Percentiles rank a stretch among this genome's conserved stretches.
phyloP scores from a whole-genome alignment of 1,140 invertebrate genomes.

The Fopius arisanus region DNA sequence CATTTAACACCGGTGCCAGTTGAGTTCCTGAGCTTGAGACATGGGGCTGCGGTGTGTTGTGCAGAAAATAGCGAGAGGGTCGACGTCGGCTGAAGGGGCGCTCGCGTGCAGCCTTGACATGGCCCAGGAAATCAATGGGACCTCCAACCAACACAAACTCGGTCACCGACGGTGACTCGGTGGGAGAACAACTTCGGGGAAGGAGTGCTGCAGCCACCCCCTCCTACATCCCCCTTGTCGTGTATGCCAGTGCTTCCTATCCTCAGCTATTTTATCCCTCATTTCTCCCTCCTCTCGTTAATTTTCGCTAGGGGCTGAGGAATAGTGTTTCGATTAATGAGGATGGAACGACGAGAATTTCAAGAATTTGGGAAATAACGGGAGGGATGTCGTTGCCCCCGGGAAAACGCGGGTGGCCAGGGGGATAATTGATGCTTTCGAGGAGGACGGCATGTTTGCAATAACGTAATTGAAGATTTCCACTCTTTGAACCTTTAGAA shows the following conservation, averaged over 20 bases:
- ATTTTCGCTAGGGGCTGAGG: background rate
- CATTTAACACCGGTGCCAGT: background rate
- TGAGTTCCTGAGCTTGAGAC: background rate
- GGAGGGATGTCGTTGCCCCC: background rate
- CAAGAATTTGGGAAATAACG: background rate
- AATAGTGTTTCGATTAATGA: constrained; percentile 2
- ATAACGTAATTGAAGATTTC: background rate
- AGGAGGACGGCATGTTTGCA: background rate
- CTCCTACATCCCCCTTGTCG: background rate
- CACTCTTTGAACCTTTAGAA: background rate
- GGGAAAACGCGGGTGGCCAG: background rate
- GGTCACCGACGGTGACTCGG: background rate
- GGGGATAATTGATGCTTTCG: background rate
- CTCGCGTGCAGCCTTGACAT: constrained; percentile 64
- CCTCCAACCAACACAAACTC: constrained; percentile 50
- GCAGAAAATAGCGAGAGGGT: constrained; percentile 15
- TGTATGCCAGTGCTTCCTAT: constrained; percentile 4
- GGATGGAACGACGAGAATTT: background rate
- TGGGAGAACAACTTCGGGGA: background rate
- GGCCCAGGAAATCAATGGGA: constrained; percentile 63
- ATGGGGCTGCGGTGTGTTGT: background rate
- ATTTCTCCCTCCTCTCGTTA: background rate
- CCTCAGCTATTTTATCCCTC: constrained; percentile 25
- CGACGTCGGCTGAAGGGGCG: constrained; percentile 40
- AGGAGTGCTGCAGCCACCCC: constrained; percentile 16